Evolutionary conservation across 2,888 invertebrate genomes (phyloP), one percentile per base, ranked within the genome.

Genomic region (Noctua comes): DNA sequence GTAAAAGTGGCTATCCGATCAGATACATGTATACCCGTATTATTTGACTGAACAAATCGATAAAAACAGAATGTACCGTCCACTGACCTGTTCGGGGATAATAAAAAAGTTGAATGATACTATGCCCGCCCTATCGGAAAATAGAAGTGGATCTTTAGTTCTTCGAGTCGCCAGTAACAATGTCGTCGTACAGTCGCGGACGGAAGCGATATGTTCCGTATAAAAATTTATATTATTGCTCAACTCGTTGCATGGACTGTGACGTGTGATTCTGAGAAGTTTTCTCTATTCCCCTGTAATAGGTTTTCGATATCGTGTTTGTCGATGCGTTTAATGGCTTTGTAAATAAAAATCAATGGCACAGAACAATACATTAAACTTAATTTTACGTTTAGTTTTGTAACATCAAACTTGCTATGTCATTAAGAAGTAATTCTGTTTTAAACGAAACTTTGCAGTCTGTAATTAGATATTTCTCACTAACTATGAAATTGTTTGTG

Each of bases 21-120:
- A 83, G 86, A 84, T 86, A 87, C 83, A 87, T 83, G 77, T 83
- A 31, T 31, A 76, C 78, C 80, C 88, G 80, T 88, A 91, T 90
- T 90, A 91, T 91, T 91, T 89, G 90, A 88, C 85, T 88, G 89
- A 76, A 83, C 84, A 88, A 84, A 90, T 90, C 90, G 90, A 90
- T 90, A 90, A 85, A 84, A 88, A 75, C 84, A 87, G 85, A 85
- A 85, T 88, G 89, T 89, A 90, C 88, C 86, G 90, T 92, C 91
- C 92, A 90, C 88, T 93, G 95, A 94, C 95, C 95, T 94, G 94
- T 91, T 92, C 92, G 88, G 90, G 94, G 95, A 95, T 96, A 96
- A 96, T 96, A 96, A 96, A 95, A 95, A 96, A 96, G 94, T 96
- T 96, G 94, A 94, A 95, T 94, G 95, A 95, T 95, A 94, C 95